Evolutionary conservation across 2,797 vertebrate genomes (phyloP).

Genomic region (Paguma larvata): DNA sequence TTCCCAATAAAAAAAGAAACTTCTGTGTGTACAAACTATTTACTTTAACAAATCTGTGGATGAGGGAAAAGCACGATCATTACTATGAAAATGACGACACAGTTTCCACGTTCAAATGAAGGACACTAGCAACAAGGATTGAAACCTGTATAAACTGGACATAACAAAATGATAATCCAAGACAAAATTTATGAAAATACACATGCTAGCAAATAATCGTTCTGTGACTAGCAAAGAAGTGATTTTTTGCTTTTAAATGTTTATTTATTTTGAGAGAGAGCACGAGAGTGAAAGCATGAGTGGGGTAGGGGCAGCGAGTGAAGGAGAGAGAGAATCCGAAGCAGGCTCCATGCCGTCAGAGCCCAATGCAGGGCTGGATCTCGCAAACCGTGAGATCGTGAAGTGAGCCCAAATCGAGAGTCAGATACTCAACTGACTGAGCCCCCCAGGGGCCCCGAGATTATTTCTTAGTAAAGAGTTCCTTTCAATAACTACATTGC

Average conservation of each 20-base stretch:
- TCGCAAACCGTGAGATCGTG: too few relatives aligned
- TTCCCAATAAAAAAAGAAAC: constrained; percentile 64
- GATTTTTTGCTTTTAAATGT: neutral
- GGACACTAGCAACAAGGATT: neutral
- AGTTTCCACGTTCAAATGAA: neutral
- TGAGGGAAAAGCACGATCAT: constrained; percentile 17
- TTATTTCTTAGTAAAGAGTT: constrained; percentile 10
- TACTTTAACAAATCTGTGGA: constrained; percentile 45
- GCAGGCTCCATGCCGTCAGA: too few relatives aligned
- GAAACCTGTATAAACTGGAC: neutral
- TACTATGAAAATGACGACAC: neutral
- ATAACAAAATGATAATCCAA: constrained; percentile 36
- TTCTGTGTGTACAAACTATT: neutral
- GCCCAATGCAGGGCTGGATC: too few relatives aligned
- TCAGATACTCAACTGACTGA: too few relatives aligned
- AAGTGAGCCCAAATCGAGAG: too few relatives aligned
- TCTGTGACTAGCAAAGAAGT: neutral
- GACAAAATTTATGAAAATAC: constrained; percentile 16
- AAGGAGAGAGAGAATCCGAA: too few relatives aligned
- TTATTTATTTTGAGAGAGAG: too few relatives aligned
- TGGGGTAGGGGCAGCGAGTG: too few relatives aligned
- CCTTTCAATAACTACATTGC: constrained; percentile 3
- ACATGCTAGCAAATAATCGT: neutral
- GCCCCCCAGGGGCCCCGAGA: neutral
- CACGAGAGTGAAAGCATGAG: too few relatives aligned